Evolutionary conservation across 2,113 vertebrate species (phyloP), one percentile per base, ranked within the genome.

Genomic region (Tragulus kanchil): DNA sequence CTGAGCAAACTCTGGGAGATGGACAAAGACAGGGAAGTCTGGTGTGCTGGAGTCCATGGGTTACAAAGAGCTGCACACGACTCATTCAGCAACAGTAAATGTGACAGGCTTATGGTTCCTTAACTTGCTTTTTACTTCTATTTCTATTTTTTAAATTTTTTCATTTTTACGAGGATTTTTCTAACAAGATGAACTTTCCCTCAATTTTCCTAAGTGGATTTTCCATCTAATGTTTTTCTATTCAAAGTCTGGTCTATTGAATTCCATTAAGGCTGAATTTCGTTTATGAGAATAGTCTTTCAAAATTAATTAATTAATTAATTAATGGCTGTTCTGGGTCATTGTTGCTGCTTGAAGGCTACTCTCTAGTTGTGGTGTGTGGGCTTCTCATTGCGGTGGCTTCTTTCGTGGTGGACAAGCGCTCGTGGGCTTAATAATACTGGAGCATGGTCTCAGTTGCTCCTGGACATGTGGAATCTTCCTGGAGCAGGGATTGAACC

Each of bases 131-230:
- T 85, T 54, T 23, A 0, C 36, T 36, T 36, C 36, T 36, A 36
- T 36, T 17, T 95, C 23, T 17, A 92, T 78, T 85, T 92, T 85
- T 36, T 2, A 36, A 36, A 42, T 65, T 85, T 88, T 86, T 64
- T 52, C 31, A 69, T 61, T 36, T 84, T 85, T 59, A 69, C 15
- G 86, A 94, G 75, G 52, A 92, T 56, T 86, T 95, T n/a, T 85
- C 77, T 81, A 77, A 94, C 28, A 62, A 67, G 59, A 0, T 82
- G 59, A 77, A 3, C 52, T 90, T 95, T 62, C 26, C 26, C 45
- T 59, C 62, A 88, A 10, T 1, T 94, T 16, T 52, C 87, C 28
- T 50, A 79, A 77, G n/a, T 16, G 13, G 48, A 89, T 71, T 93
- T 82, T 93, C 75, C 25, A 54, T 69, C 52, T 86, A 90, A 84